These are phyloP conservation scores for Lacerta bilineata DNA, from an alignment of 2,797 vertebrate species.

Conservation along the genomic window DNA sequence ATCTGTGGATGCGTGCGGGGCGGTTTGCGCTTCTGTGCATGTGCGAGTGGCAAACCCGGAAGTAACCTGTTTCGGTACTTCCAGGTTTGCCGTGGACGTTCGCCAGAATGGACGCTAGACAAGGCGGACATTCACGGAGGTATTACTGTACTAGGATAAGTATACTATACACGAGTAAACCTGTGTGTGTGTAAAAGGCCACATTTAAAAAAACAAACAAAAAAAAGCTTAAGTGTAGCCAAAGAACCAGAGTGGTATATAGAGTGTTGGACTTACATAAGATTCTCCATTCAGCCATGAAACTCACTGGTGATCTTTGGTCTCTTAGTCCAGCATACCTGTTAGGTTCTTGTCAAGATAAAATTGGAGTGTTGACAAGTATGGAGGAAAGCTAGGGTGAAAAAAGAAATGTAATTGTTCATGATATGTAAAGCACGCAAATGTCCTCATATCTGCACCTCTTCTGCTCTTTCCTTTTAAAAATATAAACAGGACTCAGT, in stretches of 20 bases:
- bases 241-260: background rate
- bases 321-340: background rate
- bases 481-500: slow-evolving; percentile 72
- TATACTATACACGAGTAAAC: no score
- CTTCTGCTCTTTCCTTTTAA: slow-evolving; percentile 51
- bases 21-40: no score
- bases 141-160: no score
- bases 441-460: slow-evolving; percentile 45
- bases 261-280: background rate
- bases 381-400: background rate
- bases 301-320: background rate
- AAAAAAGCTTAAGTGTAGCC: background rate
- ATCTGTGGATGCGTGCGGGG: fast-evolving
- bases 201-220: background rate
- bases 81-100: no score
- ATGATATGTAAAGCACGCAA: background rate
- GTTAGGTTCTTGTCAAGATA: background rate
- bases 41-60: no score
- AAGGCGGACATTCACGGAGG: no score
- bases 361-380: background rate
- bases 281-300: background rate
- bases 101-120: no score
- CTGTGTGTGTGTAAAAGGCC: background rate
- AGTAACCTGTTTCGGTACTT: no score
- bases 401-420: background rate